A percentile compares a stretch with the other conserved stretches of the same genome.
These are phyloP conservation scores for Centropyge bicolor DNA, from an alignment of 2,797 vertebrate genomes.

Conservation along the genomic window DNA sequence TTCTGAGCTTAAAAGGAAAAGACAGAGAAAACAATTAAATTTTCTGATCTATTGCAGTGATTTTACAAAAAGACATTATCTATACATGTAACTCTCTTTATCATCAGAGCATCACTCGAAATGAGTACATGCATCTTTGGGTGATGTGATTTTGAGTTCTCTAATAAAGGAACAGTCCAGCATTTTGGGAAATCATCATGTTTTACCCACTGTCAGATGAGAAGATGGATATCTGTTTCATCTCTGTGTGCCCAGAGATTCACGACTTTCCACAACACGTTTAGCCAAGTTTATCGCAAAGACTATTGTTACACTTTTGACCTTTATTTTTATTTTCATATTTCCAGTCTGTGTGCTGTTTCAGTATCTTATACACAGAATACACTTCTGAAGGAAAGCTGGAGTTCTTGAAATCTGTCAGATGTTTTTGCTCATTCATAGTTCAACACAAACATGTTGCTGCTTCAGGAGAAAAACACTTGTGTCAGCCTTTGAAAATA, in stretches of 20 bases:
- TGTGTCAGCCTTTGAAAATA: background rate
- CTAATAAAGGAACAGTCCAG: conserved; percentile 1
- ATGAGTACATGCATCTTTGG: background rate
- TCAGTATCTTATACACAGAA: no score
- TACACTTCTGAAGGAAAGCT: background rate
- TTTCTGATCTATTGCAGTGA: conserved; percentile 5
- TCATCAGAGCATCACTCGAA: background rate
- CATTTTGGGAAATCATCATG: background rate
- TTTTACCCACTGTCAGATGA: background rate
- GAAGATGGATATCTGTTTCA: background rate
- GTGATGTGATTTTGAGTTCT: background rate
- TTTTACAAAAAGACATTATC: conserved; percentile 10
- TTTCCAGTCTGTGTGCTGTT: background rate
- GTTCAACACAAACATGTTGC: background rate
- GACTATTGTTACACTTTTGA: background rate
- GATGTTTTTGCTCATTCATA: background rate
- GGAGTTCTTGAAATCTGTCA: background rate
- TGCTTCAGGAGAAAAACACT: background rate
- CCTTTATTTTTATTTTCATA: background rate
- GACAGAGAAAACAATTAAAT: conserved; percentile 1
- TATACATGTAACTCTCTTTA: background rate
- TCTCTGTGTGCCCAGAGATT: background rate
- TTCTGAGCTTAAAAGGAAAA: conserved; percentile 6
- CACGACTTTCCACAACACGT: background rate
- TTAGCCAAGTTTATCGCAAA: background rate